Base-by-base conservation (phyloP, 2,797 vertebrate species). In the Lophius americanus region DNA sequence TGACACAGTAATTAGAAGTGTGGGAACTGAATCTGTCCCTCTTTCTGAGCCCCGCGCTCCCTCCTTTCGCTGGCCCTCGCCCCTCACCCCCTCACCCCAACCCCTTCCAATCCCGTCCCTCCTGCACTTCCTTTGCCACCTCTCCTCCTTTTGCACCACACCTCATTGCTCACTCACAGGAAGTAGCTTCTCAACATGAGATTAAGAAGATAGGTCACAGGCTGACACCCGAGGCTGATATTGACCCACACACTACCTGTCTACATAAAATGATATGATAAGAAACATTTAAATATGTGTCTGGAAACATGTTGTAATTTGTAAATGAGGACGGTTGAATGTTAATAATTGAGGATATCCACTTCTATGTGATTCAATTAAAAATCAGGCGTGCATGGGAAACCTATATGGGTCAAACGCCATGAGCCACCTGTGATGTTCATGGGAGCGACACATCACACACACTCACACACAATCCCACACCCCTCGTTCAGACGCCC, bases 1-100 rank as follows among this genome's bases (percentile, higher is more conserved):
- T 96, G 95, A 95, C 94, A 95, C 92, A 78, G 92, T 93, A 93
- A 94, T 94, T 92, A 93, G 86, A 93, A 95, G 95, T 95, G 94
- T 95, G 96, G 95, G 96, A 96, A 95, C 94, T 58, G 62, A 92
- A 92, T 92, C 68, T 55, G 64, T 73, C 73, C 73, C 70, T 87
- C 89, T 88, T 89, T 91, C 70, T 60, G 85, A 92, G 75, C 85
- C 90, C 83, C 70, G 64, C 47, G 12, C 8, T 13, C 71, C 79
- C 77, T 81, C 71, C 73, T 83, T 54, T 84, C n/a, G 43, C 72
- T 83, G 50, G 23, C 76, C 79, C 64, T 73, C 42, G 8, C 5
- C 64, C 71, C 58, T 57, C 55, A 36, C 57, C 32, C 42, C 61
- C 41, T 49, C 52, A 36, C 62, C 66, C 75, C 62, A 69, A 55